Conservation (phyloP, 92 coral and sea anemone species). For the Epizoanthus scotinus region DNA sequence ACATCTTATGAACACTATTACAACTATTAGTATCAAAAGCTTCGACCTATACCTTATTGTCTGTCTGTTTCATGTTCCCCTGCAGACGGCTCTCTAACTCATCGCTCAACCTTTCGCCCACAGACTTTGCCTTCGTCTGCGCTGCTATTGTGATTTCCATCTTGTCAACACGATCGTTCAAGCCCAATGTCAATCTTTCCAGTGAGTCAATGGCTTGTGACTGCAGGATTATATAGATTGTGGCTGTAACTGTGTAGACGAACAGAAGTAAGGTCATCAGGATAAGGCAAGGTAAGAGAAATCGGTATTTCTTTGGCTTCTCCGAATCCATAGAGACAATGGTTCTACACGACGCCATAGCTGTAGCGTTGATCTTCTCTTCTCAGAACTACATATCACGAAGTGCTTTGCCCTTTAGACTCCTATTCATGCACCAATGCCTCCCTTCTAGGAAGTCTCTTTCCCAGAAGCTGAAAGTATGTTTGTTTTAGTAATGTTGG, state of each 20-base stretch:
- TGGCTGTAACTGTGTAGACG: conserved; percentile 26
- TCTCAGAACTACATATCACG: conserved; percentile 25
- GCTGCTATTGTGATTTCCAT: conserved; percentile 66
- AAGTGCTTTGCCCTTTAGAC: conserved; percentile 12
- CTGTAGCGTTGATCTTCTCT: not conserved
- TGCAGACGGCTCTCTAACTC: not conserved
- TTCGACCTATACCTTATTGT: conserved; percentile 7
- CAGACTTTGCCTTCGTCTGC: conserved; percentile 24
- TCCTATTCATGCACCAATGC: conserved; percentile 11
- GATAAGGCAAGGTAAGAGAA: conserved; percentile 33
- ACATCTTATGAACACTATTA: not conserved
- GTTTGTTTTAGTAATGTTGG: not conserved
- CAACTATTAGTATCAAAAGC: not conserved
- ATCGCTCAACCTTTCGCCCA: conserved; percentile 2
- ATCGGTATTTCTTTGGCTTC: conserved; percentile 21
- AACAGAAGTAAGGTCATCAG: conserved; percentile 7
- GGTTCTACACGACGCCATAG: conserved; percentile 34
- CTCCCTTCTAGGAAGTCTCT: conserved; percentile 38
- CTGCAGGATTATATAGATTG: conserved; percentile 51
- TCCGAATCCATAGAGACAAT: conserved; percentile 17
- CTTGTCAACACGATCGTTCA: conserved; percentile 59
- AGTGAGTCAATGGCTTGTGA: conserved; percentile 65
- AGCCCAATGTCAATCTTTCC: conserved; percentile 54
- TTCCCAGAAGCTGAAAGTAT: conserved; percentile 17
- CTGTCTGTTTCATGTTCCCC: not conserved